Percentiles rank a stretch among this genome's conserved stretches.
These are phyloP conservation scores for Zophobas morio DNA, from an alignment of 1,140 invertebrate genomes.

Conservation along the genomic window DNA sequence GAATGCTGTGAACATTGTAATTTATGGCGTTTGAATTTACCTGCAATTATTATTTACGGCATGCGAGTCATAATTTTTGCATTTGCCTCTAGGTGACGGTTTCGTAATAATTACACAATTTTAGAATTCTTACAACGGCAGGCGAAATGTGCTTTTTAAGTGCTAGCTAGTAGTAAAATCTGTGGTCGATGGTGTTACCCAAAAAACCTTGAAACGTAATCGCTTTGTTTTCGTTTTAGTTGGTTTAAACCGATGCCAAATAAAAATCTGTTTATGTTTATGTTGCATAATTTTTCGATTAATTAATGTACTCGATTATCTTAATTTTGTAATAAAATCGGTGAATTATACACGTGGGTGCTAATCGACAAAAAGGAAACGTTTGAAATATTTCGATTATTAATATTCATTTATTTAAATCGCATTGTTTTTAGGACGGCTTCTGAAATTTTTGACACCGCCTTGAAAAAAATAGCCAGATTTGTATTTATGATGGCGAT, in stretches of 20 bases:
- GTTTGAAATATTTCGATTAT: not conserved
- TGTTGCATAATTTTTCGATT: conserved; percentile 35
- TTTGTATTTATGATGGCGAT: no score
- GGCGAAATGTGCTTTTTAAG: no score
- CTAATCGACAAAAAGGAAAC: conserved; percentile 11
- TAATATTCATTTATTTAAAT: not conserved
- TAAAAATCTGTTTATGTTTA: conserved; percentile 25
- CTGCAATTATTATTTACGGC: not conserved
- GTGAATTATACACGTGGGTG: conserved; percentile 5
- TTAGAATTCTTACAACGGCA: not conserved
- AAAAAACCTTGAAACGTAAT: conserved; percentile 18
- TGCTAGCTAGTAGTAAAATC: not conserved
- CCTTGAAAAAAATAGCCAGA: no score
- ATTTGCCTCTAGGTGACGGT: conserved; percentile 1
- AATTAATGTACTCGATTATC: conserved; percentile 6
- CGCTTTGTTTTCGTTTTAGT: conserved; percentile 8
- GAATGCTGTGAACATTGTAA: not conserved
- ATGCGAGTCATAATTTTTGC: conserved; percentile 14
- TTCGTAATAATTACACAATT: conserved; percentile 17
- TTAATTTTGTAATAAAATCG: conserved; percentile 7
- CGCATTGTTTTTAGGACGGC: no score
- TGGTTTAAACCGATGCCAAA: conserved; percentile 2
- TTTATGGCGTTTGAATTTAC: no score
- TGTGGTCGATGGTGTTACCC: conserved; percentile 1
- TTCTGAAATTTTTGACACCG: no score